Base-by-base conservation (phyloP, 2,797 vertebrate species). In the Argyrosomus regius region DNA sequence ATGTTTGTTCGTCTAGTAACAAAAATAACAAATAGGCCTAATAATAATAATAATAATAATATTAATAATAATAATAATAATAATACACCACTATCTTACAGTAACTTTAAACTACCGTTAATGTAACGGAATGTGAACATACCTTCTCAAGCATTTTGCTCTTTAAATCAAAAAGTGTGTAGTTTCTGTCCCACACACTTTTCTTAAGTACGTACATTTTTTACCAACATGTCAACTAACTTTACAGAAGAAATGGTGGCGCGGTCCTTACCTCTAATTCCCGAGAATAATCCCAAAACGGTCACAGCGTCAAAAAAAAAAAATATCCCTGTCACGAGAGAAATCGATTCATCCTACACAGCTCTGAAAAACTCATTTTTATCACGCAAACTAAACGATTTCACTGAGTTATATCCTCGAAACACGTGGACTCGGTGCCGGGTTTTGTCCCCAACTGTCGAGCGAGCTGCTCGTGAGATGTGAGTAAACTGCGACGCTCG, bases 401-500 rank as follows among this genome's bases (percentile, higher is more conserved):
- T 59, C 41, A 28, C 76, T 14, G 54, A 46, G 17, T 74, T 69
- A 65, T 53, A 61, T 89, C 85, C 83, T 49, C 6, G 2, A 59
- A 67, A 57, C 68, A 65, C 81, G 20, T 17, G 72, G 24, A 60
- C 3, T 3, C 46, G 43, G 63, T 14, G 7, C 35, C 50, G 35
- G 41, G 28, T 56, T 62, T 50, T 50, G 20, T 54, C 48, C 63
- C 75, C 56, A 52, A 54, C 72, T 80, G 74, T 46, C 14, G 50
- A 77, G 58, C 53, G 82, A 83, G 73, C 68, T 17, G 84, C 68
- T 59, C 63, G 75, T 83, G 84, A 88, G 83, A 86, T 84, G 92
- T 80, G 93, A 93, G 75, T 92, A 93, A 88, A 93, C 83, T 85
- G 93, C 83, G 88, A 64, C 50, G 75, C 86, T 84, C 86, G 80